phyloP scores from a whole-genome alignment of 2,797 vertebrate genomes.

The Coracias cyanogaster region DNA sequence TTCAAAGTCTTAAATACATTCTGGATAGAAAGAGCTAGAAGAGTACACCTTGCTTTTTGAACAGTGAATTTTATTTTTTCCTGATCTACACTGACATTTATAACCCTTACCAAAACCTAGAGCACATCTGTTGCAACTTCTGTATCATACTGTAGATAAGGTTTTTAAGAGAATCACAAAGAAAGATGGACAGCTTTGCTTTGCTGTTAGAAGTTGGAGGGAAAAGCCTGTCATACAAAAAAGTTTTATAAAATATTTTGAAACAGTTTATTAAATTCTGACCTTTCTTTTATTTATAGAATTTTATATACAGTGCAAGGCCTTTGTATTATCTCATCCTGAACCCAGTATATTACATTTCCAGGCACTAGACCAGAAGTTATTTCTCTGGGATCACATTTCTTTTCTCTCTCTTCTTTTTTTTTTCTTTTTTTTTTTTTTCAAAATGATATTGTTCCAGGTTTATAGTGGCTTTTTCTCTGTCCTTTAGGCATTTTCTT shows the following conservation, averaged over 20 bases:
- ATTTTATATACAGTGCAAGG: not conserved
- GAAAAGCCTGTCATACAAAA: not conserved
- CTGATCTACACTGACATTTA: conserved; percentile 5
- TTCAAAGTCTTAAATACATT: conserved; percentile 2
- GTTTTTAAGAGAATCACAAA: not conserved
- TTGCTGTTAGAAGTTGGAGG: not conserved
- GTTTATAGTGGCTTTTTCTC: not conserved
- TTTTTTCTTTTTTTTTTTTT: not conserved
- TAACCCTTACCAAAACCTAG: conserved; percentile 21
- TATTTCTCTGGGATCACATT: not conserved
- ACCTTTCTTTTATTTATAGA: not conserved
- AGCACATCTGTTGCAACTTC: not conserved
- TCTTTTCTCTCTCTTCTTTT: not conserved
- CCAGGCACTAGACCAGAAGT: not conserved
- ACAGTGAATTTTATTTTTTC: conserved; percentile 19
- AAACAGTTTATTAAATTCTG: not conserved
- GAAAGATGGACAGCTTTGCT: not conserved
- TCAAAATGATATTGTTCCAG: not conserved
- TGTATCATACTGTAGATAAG: not conserved
- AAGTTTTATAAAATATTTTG: not conserved
- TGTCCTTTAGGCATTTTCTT: conserved; percentile 29
- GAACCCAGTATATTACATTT: not conserved
- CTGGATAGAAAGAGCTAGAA: not conserved
- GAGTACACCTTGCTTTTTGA: not conserved
- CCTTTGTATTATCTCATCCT: not conserved